These are phyloP conservation scores for Thysanoteuthis rhombus DNA, from an alignment of 2,888 invertebrate genomes.

Conservation along the genomic window DNA sequence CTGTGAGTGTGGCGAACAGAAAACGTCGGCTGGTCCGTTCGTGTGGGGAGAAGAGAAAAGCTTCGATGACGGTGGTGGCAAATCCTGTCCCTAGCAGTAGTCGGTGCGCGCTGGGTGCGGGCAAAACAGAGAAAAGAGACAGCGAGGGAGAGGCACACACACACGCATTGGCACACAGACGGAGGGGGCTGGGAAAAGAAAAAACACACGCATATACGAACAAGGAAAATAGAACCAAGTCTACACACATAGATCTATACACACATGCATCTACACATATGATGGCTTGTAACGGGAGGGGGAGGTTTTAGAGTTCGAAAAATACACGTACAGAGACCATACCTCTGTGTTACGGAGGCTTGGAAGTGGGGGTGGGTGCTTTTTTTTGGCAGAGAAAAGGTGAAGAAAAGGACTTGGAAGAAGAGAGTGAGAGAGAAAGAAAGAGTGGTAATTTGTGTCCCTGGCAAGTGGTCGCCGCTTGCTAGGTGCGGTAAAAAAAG, in stretches of 20 bases:
- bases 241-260: background rate
- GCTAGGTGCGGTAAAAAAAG: background rate
- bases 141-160: background rate
- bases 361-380: background rate
- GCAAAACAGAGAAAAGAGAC: conserved; percentile 15
- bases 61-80: conserved; percentile 20
- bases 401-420: background rate
- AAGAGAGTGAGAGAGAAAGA: background rate
- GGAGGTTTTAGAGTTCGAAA: background rate
- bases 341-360: background rate
- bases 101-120: conserved; percentile 33
- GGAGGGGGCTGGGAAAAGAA: background rate
- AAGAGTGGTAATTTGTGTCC: background rate
- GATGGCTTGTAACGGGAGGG: background rate
- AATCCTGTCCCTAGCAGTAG: conserved; percentile 32
- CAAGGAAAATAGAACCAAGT: background rate
- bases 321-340: background rate
- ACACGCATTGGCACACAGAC: background rate
- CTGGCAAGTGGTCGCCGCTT: background rate
- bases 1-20: background rate
- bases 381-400: background rate
- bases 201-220: background rate
- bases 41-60: conserved; percentile 25
- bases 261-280: background rate
- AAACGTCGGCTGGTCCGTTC: conserved; percentile 26